These are phyloP conservation scores for Hephaestus fuliginosus DNA, from an alignment of 2,797 vertebrate species.

Conservation along the genomic window DNA sequence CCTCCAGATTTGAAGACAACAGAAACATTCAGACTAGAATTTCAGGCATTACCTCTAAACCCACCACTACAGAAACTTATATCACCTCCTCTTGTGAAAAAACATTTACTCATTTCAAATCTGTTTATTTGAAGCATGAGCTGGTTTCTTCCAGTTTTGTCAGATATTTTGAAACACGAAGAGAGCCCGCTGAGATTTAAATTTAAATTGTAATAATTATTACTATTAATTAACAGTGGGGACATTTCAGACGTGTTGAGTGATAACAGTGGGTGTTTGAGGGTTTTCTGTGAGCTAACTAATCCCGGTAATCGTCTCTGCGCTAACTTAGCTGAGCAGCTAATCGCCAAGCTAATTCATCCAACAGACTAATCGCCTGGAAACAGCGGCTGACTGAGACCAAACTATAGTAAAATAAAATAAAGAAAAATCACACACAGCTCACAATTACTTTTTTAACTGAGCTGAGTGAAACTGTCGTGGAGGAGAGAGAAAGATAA, in stretches of 20 bases:
- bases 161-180: slow-evolving; percentile 22
- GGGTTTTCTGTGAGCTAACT: slow-evolving; percentile 36
- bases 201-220: neutral
- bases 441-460: neutral
- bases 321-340: slow-evolving; percentile 69
- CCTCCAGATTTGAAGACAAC: neutral
- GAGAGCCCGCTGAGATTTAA: no score
- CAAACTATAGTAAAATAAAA: slow-evolving; percentile 3
- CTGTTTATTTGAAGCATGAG: neutral
- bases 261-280: neutral
- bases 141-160: neutral
- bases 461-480: neutral
- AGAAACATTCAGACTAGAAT: slow-evolving; percentile 9
- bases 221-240: accelerated
- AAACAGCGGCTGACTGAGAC: neutral
- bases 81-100: accelerated
- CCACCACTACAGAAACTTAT: neutral
- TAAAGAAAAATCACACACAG: neutral
- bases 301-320: slow-evolving; percentile 37
- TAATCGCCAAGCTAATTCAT: slow-evolving; percentile 73
- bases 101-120: neutral
- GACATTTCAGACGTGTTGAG: neutral
- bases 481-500: neutral
- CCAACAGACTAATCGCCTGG: slow-evolving; percentile 42
- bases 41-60: neutral